Evolutionary conservation across 2,797 vertebrate species (phyloP), one percentile per base, ranked within the genome.

Genomic region (Myotis myotis): DNA sequence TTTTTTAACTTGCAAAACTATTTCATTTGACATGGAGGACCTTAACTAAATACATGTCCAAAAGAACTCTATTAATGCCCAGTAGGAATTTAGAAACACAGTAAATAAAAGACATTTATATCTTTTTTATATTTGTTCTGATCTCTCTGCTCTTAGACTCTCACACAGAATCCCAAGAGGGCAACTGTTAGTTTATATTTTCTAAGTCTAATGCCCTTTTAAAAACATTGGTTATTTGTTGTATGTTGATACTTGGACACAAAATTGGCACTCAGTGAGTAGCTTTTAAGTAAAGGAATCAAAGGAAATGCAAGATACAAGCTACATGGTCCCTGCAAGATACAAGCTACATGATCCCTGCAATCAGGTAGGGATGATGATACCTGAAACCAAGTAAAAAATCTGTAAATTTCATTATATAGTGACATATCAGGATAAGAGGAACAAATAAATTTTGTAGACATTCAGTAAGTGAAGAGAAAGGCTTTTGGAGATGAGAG

Each of bases 71-170:
- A 1, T 91, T 81, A 88, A 70, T 80, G 28, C 19, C 23, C 22
- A 75, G 3, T 23, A 87, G 55, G 60, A 78, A 89, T 84, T 94
- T 28, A 87, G 62, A 89, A 96, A 78, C 81, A 71, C 30, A 94
- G 47, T 95, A 83, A 79, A 66, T 95, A 83, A 79, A 60, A 94
- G 33, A 62, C 60, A 30, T 60, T 60, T 62, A 62, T 62, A 30
- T 9, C 38, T 75, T 78, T 79, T 36, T 51, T 94, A 22, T n/a
- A 1, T 90, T 8, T 82, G 10, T 89, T 93, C 51, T 76, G 33
- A 38, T 62, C 49, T 60, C 60, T 60, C 75, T 93, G 36, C 57
- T 80, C 2, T 49, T 83, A 74, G 47, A 5, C 30, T 74, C 2
- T 95, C 25, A 82, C 2, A 4, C 76, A 25, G 49, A 87, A 62